These are phyloP conservation scores for Podarcis lilfordi DNA, from an alignment of 2,797 vertebrate species.

Conservation along the genomic window DNA sequence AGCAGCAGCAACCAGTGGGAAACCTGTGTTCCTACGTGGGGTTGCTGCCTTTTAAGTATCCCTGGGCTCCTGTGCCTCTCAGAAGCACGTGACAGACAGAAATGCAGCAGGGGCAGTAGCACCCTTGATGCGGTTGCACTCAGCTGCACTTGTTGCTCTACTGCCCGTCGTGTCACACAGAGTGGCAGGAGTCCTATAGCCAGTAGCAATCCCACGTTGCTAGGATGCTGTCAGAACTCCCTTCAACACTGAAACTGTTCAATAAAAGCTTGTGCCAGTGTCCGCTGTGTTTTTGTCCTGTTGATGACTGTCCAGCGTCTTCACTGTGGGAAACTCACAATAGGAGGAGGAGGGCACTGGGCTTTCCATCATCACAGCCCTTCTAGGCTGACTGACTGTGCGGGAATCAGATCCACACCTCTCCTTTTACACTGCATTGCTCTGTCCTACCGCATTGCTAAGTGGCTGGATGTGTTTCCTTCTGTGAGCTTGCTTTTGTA, in stretches of 20 bases:
- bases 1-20: background rate
- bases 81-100: background rate
- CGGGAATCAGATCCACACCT: background rate
- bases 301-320: background rate
- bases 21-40: background rate
- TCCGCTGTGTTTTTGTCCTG: background rate
- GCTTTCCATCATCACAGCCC: background rate
- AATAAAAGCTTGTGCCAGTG: conserved; percentile 10
- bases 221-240: background rate
- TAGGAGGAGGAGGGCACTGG: background rate
- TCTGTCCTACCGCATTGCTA: background rate
- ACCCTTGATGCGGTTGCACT: background rate
- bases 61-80: background rate
- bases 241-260: background rate
- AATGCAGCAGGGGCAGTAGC: too few relatives aligned
- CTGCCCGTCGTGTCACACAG: too few relatives aligned
- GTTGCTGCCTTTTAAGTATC: background rate
- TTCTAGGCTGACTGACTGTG: background rate
- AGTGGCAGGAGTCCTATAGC: background rate
- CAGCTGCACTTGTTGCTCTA: background rate
- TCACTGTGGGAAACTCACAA: background rate
- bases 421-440: background rate
- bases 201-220: background rate
- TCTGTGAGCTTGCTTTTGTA: background rate
- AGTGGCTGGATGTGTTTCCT: background rate